These are phyloP conservation scores for Cataglyphis livida DNA, from an alignment of 2,888 invertebrate genomes.

Conservation along the genomic window DNA sequence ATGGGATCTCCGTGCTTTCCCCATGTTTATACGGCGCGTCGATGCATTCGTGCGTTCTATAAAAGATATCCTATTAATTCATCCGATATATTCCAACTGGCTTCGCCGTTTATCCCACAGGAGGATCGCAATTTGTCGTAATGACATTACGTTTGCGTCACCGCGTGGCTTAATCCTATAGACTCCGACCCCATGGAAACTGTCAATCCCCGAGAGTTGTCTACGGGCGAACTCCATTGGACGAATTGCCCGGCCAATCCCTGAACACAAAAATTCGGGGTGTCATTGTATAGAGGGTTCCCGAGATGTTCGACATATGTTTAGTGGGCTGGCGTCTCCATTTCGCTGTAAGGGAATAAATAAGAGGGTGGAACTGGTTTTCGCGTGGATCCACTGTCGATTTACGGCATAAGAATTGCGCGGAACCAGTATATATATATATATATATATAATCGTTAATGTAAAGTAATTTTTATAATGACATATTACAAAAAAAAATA, in stretches of 20 bases:
- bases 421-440: neutral
- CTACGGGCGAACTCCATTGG: conserved; percentile 65
- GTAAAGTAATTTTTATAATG: neutral
- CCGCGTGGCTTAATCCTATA: conserved; percentile 62
- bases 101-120: conserved; percentile 37
- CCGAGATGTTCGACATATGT: conserved; percentile 69
- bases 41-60: neutral
- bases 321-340: conserved; percentile 52
- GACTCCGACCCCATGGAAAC: conserved; percentile 64
- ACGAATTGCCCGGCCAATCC: conserved; percentile 68
- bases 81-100: conserved; percentile 11
- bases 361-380: conserved; percentile 48
- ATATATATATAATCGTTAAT: no score
- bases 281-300: conserved; percentile 64
- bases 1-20: neutral
- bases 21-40: neutral
- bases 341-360: conserved; percentile 43
- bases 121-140: conserved; percentile 59
- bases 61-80: conserved; percentile 22
- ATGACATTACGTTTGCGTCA: conserved; percentile 76
- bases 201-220: conserved; percentile 57
- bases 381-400: neutral
- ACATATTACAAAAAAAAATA: neutral
- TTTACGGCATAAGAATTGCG: neutral
- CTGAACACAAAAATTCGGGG: conserved; percentile 65